Evolutionary conservation across 2,888 invertebrate species (phyloP), one percentile per base, ranked within the genome.

Genomic region (Hesperia comma): DNA sequence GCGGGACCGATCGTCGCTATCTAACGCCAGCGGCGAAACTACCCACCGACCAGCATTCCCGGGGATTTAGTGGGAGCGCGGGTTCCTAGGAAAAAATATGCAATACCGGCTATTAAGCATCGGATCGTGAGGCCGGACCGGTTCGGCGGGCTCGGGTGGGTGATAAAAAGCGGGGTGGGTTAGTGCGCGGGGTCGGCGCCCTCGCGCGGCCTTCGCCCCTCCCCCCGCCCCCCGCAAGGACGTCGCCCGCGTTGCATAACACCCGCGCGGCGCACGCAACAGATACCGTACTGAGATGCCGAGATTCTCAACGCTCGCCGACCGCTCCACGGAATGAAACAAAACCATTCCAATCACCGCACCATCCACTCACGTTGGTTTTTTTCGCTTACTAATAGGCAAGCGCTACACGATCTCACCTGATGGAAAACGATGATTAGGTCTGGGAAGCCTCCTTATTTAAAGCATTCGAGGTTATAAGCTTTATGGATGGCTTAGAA

Each of bases 161-260:
- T 72, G 73, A 78, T 73, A 75, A 77, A 77, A 77, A 78, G 71
- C 72, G 72, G 77, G 75, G 77, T 74, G 71, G 57, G 75, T 69
- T 69, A 71, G 66, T 71, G 69, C 68, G 71, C 75, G 75, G 75
- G 90, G 88, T 90, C 88, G 85, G 77, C 83, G 90, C 77, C 85
- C 89, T 81, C 79, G 71, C 70, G 77, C 90, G 90, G 89, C 90
- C 91, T 89, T 90, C 90, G 84, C 74, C 79, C 82, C 82, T 77
- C 78, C 79, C 79, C 73, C 72, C 61, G 78, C 78, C 79, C 79
- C 73, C 72, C 61, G 78, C 81, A 92, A 91, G 91, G 91, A 90
- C 91, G 90, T 82, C 87, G 84, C 84, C 82, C 82, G 75, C 75
- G 81, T 91, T 91, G 88, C 91, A 89, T 91, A 91, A 91, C 87